Percentiles rank a stretch among this genome's conserved stretches.
phyloP scores from a whole-genome alignment of 2,888 invertebrate genomes.

The Actias luna region DNA sequence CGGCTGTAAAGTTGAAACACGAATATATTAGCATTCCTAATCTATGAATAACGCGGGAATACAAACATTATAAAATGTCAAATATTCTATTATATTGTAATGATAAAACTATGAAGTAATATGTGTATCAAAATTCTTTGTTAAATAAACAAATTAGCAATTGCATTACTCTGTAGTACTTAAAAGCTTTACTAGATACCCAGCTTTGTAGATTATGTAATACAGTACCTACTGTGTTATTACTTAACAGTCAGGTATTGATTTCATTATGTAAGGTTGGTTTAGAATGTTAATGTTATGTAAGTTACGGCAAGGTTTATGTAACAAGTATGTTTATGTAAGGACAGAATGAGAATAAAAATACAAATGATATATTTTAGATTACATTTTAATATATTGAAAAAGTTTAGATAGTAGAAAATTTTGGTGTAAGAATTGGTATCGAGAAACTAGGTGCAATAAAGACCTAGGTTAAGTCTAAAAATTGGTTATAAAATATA shows the following conservation, averaged over 20 bases:
- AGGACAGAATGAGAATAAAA: slow-evolving; percentile 9
- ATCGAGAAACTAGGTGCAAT: slow-evolving; percentile 61
- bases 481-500: slow-evolving; percentile 43
- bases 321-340: slow-evolving; percentile 9
- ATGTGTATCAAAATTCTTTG: background rate
- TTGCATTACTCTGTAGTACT: background rate
- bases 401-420: slow-evolving; percentile 49
- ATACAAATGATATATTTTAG: slow-evolving; percentile 11
- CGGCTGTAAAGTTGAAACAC: background rate
- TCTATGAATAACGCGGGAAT: background rate
- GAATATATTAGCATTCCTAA: no score
- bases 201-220: slow-evolving; percentile 31
- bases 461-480: slow-evolving; percentile 55
- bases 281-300: slow-evolving; percentile 14
- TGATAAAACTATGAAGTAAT: background rate
- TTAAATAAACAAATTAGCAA: background rate
- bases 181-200: background rate
- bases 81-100: background rate
- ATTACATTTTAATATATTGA: slow-evolving; percentile 37
- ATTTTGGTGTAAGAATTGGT: slow-evolving; percentile 70
- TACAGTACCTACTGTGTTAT: slow-evolving; percentile 27
- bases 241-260: slow-evolving; percentile 35
- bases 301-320: slow-evolving; percentile 14
- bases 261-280: slow-evolving; percentile 33
- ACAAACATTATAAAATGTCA: background rate